Percentiles rank a stretch among this genome's conserved stretches.
Evolutionary conservation across 2,888 invertebrate species (phyloP).

Genomic region (Thecocarcelia acutangulata): DNA sequence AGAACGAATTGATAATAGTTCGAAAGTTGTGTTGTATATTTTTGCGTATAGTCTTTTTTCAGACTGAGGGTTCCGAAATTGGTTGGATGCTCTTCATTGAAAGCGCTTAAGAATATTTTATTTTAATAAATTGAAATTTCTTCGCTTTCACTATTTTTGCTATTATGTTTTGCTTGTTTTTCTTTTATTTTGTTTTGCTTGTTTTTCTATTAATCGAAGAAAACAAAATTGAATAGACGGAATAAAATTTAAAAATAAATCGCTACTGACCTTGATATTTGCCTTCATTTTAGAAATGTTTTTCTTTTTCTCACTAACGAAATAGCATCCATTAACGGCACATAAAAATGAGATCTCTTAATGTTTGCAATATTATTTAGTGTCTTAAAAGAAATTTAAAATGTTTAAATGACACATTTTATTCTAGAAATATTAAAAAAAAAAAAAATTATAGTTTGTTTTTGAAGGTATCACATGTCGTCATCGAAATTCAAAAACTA

Average conservation of each 20-base stretch:
- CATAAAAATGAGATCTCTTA: background rate
- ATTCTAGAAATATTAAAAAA: background rate
- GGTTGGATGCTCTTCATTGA: too few species aligned
- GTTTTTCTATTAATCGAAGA: background rate
- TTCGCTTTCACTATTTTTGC: too few species aligned
- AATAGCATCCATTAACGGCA: conserved; percentile 5
- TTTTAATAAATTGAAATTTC: too few species aligned
- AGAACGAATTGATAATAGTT: too few species aligned
- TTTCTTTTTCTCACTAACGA: conserved; percentile 4
- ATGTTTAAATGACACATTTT: conserved; percentile 27
- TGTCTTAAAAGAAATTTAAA: background rate
- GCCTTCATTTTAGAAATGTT: conserved; percentile 1
- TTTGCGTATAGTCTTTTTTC: too few species aligned
- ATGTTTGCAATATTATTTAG: background rate
- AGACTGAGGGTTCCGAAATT: too few species aligned
- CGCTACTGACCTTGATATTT: conserved; percentile 37
- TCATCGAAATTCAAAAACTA: too few species aligned
- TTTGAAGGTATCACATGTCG: too few species aligned
- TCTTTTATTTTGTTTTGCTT: background rate
- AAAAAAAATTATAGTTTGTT: background rate
- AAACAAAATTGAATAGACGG: background rate
- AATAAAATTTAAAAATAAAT: conserved; percentile 40
- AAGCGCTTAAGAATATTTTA: too few species aligned
- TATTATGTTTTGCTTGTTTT: background rate
- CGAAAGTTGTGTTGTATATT: too few species aligned